Evolutionary conservation across 2,888 invertebrate species (phyloP).

Genomic region (Cynaeus angustus): DNA sequence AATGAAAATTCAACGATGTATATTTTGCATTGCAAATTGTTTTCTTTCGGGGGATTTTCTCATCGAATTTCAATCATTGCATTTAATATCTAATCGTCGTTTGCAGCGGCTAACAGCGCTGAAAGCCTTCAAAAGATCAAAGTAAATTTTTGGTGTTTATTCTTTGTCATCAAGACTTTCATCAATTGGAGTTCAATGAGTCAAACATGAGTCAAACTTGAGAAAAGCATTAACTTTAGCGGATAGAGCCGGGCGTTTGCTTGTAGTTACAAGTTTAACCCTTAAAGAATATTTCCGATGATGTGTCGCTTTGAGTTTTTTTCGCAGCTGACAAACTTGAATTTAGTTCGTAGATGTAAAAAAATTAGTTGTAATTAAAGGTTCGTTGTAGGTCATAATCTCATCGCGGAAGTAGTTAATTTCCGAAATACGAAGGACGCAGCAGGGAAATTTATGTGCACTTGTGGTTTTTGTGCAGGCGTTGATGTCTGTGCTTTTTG

Average conservation of each 20-base stretch:
- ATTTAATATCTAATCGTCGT: no score
- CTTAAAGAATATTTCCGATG: no score
- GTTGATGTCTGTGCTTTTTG: slow-evolving; percentile 25
- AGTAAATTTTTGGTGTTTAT: not conserved
- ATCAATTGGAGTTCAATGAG: not conserved
- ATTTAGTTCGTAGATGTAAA: no score
- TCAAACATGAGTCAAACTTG: not conserved
- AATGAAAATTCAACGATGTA: no score
- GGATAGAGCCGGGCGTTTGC: no score
- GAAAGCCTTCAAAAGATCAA: not conserved
- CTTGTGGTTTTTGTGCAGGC: slow-evolving; percentile 31
- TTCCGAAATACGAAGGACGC: slow-evolving; percentile 27
- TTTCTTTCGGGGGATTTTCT: no score
- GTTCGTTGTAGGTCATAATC: slow-evolving; percentile 25
- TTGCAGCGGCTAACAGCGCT: not conserved
- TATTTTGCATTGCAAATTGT: no score
- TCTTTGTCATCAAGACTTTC: not conserved
- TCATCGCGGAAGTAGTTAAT: slow-evolving; percentile 26
- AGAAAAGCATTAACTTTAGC: not conserved
- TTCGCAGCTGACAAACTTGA: no score
- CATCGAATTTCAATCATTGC: no score
- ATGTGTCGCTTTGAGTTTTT: no score
- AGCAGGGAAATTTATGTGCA: slow-evolving; percentile 29
- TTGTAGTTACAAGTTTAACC: no score
- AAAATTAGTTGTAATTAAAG: slow-evolving; percentile 1